Conservation (phyloP, 2,113 vertebrate species). For the Azemiops feae region DNA sequence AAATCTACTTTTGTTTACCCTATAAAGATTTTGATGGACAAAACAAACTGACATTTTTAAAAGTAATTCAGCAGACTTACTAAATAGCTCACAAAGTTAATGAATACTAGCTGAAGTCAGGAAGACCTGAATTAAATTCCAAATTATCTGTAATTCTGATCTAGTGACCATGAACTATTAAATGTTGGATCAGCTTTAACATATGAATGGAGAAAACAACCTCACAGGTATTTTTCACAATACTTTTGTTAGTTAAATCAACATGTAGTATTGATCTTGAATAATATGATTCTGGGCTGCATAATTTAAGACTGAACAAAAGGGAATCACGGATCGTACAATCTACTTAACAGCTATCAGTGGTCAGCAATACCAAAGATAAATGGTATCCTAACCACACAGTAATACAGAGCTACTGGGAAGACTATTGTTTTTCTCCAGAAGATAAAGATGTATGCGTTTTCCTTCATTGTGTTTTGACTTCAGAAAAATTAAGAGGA, state of each 20-base stretch:
- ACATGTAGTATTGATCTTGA: not conserved
- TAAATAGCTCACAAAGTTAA: not conserved
- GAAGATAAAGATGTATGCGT: not conserved
- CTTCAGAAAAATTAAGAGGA: not conserved
- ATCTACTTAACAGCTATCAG: not conserved
- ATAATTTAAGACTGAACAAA: not conserved
- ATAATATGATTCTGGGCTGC: not conserved
- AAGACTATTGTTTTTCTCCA: not conserved
- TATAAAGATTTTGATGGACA: not conserved
- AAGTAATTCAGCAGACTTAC: not conserved
- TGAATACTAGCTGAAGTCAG: not conserved
- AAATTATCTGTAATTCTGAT: too few relatives aligned
- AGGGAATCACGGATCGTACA: not conserved
- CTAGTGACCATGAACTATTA: not conserved
- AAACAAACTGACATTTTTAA: not conserved
- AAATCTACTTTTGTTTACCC: not conserved
- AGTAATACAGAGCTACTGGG: not conserved
- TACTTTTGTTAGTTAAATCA: not conserved
- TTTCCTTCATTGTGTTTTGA: not conserved
- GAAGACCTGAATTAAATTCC: not conserved
- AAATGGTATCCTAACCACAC: not conserved
- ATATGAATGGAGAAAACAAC: not conserved
- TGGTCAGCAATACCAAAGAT: not conserved
- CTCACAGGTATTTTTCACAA: not conserved
- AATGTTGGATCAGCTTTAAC: not conserved